Evolutionary conservation across 2,888 invertebrate species (phyloP).

Genomic region (Melitaea athalia): DNA sequence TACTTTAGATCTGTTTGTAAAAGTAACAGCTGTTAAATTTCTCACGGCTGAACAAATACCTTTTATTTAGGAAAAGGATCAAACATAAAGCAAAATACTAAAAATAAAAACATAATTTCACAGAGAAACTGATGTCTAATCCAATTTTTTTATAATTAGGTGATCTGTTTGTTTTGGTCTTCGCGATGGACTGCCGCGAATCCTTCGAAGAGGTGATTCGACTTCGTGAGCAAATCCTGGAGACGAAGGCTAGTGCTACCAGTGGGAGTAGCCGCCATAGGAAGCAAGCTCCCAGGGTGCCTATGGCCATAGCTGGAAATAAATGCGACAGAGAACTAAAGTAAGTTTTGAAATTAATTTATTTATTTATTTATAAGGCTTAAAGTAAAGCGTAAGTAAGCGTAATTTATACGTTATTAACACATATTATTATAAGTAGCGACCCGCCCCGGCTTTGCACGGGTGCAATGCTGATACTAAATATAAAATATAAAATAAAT

Average conservation of each 20-base stretch:
- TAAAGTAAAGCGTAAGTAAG: too few species aligned
- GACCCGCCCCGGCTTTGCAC: too few species aligned
- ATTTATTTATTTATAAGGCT: not conserved
- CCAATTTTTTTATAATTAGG: conserved; percentile 71
- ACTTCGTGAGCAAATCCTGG: conserved; percentile 90
- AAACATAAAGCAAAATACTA: too few species aligned
- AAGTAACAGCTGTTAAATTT: too few species aligned
- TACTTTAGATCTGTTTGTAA: too few species aligned
- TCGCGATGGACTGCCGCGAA: conserved; percentile 92
- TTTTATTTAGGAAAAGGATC: too few species aligned
- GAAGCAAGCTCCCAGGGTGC: conserved; percentile 86
- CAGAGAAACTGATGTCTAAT: not conserved
- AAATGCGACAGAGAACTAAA: conserved; percentile 92
- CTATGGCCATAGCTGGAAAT: conserved; percentile 94
- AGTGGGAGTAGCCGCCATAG: conserved; percentile 83
- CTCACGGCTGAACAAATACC: too few species aligned
- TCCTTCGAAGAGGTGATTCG: conserved; percentile 92
- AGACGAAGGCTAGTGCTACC: conserved; percentile 90
- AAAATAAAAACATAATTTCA: not conserved
- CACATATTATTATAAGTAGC: too few species aligned
- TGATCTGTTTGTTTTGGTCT: conserved; percentile 90
- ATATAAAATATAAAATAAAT: too few species aligned
- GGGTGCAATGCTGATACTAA: too few species aligned
- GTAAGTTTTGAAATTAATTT: conserved; percentile 69
- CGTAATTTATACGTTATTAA: too few species aligned